phyloP scores from a whole-genome alignment of 2,888 invertebrate genomes.

The Megamerina dolium region DNA sequence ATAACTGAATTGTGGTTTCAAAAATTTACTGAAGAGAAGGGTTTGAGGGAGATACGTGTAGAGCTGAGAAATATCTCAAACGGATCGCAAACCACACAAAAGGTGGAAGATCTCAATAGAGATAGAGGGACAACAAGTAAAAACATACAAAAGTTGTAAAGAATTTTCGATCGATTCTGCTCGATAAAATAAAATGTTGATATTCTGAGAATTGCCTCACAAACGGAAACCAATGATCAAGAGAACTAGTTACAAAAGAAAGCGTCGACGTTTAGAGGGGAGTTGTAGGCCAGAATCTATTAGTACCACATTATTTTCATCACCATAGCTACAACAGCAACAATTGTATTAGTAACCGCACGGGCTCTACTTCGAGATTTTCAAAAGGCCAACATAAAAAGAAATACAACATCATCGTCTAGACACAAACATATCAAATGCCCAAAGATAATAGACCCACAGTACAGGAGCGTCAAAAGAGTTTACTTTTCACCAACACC shows the following conservation, averaged over 20 bases:
- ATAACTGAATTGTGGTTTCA: conserved; percentile 13
- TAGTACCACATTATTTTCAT: background rate
- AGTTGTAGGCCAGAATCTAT: conserved; percentile 7
- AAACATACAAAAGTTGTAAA: no score
- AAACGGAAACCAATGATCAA: conserved; percentile 23
- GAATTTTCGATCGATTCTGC: no score
- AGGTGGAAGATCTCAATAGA: no score
- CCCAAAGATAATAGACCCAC: conserved; percentile 20
- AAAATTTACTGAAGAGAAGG: conserved; percentile 19
- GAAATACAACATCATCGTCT: background rate
- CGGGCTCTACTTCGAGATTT: no score
- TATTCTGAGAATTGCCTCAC: conserved; percentile 12
- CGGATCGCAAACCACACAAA: no score
- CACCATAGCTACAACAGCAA: no score
- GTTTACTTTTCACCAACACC: conserved; percentile 15
- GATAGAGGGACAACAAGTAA: no score
- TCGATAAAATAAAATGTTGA: no score
- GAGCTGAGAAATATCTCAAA: no score
- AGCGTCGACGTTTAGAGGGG: conserved; percentile 21
- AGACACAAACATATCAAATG: conserved; percentile 13
- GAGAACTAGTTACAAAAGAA: conserved; percentile 20
- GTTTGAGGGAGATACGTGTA: conserved; percentile 7
- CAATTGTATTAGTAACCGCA: no score
- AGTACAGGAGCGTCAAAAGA: conserved; percentile 19
- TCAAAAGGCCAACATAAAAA: no score